Evolutionary conservation across 1,140 invertebrate genomes (phyloP).

Genomic region (Macrobrachium nipponense): DNA sequence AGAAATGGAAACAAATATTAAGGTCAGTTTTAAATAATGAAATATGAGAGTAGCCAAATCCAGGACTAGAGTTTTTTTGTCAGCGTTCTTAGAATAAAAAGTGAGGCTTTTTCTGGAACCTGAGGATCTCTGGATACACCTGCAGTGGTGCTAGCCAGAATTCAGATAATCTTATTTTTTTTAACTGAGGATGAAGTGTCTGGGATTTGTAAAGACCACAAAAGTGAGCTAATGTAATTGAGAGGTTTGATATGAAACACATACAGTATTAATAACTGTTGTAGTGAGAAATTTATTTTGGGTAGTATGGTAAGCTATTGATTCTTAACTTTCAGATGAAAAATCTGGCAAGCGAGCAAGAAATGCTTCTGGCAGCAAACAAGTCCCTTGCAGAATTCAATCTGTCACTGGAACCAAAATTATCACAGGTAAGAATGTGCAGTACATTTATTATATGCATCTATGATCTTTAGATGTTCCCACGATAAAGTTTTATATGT

Average conservation of each 20-base stretch:
- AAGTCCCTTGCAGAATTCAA: conserved; percentile 71
- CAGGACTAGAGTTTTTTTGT: too few species aligned
- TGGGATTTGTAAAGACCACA: too few species aligned
- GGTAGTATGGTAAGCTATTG: not conserved
- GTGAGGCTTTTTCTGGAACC: too few species aligned
- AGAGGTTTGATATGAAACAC: not conserved
- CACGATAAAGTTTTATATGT: too few species aligned
- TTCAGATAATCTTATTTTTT: too few species aligned
- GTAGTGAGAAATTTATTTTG: not conserved
- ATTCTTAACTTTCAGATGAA: conserved; percentile 66
- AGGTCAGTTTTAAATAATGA: too few species aligned
- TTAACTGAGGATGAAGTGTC: not conserved
- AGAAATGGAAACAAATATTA: too few species aligned
- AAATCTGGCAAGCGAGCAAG: conserved; percentile 67
- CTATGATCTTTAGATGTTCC: not conserved
- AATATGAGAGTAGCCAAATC: too few species aligned
- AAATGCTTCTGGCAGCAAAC: conserved; percentile 69
- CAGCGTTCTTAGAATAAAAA: too few species aligned
- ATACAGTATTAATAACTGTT: not conserved
- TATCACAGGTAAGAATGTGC: conserved; percentile 65
- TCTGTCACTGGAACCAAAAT: conserved; percentile 67
- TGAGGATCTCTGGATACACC: too few species aligned
- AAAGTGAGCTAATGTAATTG: too few species aligned
- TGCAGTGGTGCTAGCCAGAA: too few species aligned
- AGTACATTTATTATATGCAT: not conserved